phyloP scores from a whole-genome alignment of 2,797 vertebrate genomes.

The Amblyraja radiata region DNA sequence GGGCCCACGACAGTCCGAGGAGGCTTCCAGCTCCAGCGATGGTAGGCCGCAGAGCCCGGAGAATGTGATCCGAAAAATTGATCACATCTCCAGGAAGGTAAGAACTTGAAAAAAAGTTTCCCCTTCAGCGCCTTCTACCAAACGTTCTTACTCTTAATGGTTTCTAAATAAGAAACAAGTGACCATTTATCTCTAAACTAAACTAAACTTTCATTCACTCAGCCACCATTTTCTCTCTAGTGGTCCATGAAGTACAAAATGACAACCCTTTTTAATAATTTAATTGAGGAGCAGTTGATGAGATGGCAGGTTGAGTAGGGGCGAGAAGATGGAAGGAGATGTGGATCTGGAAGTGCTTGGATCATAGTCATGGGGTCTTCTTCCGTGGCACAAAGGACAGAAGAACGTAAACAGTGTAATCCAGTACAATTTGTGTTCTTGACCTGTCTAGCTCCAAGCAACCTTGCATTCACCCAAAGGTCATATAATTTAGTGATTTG shows the following conservation, averaged over 20 bases:
- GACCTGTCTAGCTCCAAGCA: background rate
- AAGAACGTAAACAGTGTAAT: background rate
- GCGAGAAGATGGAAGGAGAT: background rate
- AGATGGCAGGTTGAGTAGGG: background rate
- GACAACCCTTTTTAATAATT: background rate
- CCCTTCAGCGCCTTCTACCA: too few species aligned
- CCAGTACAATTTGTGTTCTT: background rate
- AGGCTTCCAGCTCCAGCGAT: too few species aligned
- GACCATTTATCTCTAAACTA: background rate
- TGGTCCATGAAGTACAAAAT: background rate
- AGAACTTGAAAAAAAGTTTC: too few species aligned
- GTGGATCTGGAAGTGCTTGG: background rate
- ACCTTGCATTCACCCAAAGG: background rate
- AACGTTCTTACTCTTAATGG: too few species aligned
- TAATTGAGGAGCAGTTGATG: background rate
- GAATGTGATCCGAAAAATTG: too few species aligned
- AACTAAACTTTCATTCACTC: background rate
- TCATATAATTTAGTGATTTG: background rate
- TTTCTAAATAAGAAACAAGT: background rate
- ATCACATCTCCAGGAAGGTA: too few species aligned
- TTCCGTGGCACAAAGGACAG: background rate
- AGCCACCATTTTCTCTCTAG: background rate
- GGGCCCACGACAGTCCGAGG: too few species aligned
- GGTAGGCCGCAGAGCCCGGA: too few species aligned
- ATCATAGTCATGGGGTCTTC: background rate